Evolutionary conservation across 2,888 invertebrate genomes (phyloP).

Genomic region (Thumatha senex): DNA sequence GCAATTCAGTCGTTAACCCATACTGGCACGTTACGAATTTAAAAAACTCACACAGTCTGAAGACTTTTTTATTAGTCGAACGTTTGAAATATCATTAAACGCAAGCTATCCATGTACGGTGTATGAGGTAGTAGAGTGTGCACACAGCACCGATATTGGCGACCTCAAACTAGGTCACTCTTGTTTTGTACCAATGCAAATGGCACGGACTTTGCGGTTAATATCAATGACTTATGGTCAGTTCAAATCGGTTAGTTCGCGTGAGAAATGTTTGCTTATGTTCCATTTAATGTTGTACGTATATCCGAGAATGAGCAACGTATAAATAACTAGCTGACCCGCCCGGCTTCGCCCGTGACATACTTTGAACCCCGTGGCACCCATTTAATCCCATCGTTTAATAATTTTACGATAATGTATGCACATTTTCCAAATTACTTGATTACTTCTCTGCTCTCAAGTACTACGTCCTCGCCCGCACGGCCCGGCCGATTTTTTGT

Average conservation of each 20-base stretch:
- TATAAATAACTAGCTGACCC: too few relatives aligned
- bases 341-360: too few relatives aligned
- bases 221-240: constrained; percentile 51
- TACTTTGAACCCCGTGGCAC: too few relatives aligned
- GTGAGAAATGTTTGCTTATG: constrained; percentile 35
- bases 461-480: too few relatives aligned
- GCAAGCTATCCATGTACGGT: background rate
- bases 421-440: too few relatives aligned
- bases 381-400: too few relatives aligned
- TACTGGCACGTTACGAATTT: too few relatives aligned
- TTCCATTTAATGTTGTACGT: constrained; percentile 28
- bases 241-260: constrained; percentile 39
- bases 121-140: constrained; percentile 13
- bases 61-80: background rate
- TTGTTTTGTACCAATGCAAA: constrained; percentile 52
- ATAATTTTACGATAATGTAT: too few relatives aligned
- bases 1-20: too few relatives aligned
- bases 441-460: too few relatives aligned
- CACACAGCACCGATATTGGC: constrained; percentile 45
- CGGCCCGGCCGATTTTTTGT: too few relatives aligned
- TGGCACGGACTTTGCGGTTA: constrained; percentile 55
- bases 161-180: constrained; percentile 66
- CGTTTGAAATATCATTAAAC: background rate
- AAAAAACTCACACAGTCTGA: too few relatives aligned
- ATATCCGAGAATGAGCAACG: constrained; percentile 2